Evolutionary conservation across 2,888 invertebrate genomes (phyloP).

Genomic region (Toxonevra muliebris): DNA sequence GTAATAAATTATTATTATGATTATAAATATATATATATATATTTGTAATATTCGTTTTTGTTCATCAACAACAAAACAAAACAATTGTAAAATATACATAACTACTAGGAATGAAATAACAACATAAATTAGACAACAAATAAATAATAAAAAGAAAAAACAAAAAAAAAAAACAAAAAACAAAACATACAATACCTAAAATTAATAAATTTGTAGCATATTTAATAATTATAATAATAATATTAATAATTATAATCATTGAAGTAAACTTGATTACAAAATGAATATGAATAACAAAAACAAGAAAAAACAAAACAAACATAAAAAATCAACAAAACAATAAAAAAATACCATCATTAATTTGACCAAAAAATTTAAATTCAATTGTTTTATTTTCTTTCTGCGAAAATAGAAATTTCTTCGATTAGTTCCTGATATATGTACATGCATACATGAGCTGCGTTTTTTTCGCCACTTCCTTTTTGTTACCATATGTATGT

Average conservation of each 20-base stretch:
- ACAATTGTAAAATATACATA: background rate
- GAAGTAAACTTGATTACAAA: conserved; percentile 27
- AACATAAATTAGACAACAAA: background rate
- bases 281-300: conserved; percentile 16
- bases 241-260: conserved; percentile 26
- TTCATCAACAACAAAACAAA: background rate
- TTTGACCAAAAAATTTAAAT: conserved; percentile 37
- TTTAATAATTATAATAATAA: conserved; percentile 32
- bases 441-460: no score
- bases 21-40: background rate
- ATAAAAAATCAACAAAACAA: conserved; percentile 22
- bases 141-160: background rate
- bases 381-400: conserved; percentile 26
- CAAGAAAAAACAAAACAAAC: conserved; percentile 15
- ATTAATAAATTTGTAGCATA: conserved; percentile 38
- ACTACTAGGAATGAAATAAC: background rate
- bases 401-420: no score
- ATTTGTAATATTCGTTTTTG: background rate
- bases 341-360: conserved; percentile 37
- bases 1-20: background rate
- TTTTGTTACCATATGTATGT: no score
- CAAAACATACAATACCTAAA: conserved; percentile 23
- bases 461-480: no score
- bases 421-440: no score
- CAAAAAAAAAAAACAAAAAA: conserved; percentile 17